phyloP scores from a whole-genome alignment of 2,113 vertebrate genomes.

The Oncorhynchus clarkii region DNA sequence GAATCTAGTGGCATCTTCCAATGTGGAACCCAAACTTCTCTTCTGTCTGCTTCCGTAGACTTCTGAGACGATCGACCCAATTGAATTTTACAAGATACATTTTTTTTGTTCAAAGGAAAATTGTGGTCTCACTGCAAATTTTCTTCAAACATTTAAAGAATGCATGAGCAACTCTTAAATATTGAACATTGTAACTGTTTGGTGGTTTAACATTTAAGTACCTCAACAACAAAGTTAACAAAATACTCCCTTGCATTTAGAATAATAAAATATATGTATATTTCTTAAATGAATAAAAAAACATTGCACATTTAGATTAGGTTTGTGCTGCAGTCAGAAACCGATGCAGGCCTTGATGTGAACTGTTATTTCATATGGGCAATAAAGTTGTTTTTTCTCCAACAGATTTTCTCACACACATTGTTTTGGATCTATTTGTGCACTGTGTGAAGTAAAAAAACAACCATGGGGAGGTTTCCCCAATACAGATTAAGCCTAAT shows the following conservation, averaged over 20 bases:
- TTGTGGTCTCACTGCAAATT: constrained; percentile 39
- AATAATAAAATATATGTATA: constrained; percentile 31
- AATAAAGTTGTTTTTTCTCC: constrained; percentile 70
- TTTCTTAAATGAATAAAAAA: constrained; percentile 29
- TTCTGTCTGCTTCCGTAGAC: constrained; percentile 12
- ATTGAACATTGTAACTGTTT: constrained; percentile 58
- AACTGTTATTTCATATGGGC: constrained; percentile 69
- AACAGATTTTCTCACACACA: neutral
- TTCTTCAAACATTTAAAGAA: neutral
- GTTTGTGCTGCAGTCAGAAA: constrained; percentile 44
- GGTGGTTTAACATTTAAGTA: constrained; percentile 46
- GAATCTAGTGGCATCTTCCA: constrained; percentile 14
- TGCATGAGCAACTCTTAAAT: constrained; percentile 54
- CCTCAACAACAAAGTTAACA: constrained; percentile 43
- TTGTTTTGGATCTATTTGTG: neutral
- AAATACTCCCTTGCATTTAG: neutral
- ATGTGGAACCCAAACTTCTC: constrained; percentile 1
- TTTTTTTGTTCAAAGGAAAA: constrained; percentile 46
- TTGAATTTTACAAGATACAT: constrained; percentile 29
- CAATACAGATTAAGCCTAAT: neutral
- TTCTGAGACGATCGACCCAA: constrained; percentile 27
- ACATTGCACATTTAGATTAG: constrained; percentile 36
- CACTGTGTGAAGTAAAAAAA: neutral
- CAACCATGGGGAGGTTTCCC: neutral
- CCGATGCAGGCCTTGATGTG: constrained; percentile 52